phyloP scores from a whole-genome alignment of 1,140 invertebrate genomes.

The Penaeus chinensis region DNA sequence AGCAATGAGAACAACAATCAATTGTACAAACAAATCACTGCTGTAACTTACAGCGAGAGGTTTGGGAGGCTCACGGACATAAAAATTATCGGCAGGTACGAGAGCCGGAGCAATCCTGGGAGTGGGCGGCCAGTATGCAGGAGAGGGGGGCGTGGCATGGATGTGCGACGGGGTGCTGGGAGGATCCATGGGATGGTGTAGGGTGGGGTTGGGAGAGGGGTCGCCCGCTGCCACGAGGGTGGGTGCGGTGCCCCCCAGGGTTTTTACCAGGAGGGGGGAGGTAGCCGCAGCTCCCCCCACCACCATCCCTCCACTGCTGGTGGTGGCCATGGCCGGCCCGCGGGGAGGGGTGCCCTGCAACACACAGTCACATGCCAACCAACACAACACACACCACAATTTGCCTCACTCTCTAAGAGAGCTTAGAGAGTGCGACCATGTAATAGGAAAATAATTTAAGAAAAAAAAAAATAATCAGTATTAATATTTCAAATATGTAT shows the following conservation, averaged over 20 bases:
- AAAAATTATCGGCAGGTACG: slow-evolving; percentile 64
- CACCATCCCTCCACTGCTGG: slow-evolving; percentile 50
- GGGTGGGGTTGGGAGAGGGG: slow-evolving; percentile 57
- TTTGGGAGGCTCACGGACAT: slow-evolving; percentile 60
- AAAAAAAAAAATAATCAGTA: slow-evolving; percentile 24
- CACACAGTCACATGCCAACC: slow-evolving; percentile 61
- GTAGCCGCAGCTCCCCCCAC: slow-evolving; percentile 56
- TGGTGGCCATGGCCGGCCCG: slow-evolving; percentile 49
- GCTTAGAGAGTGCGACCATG: too few relatives aligned
- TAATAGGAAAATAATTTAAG: not conserved
- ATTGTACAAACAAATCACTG: not conserved
- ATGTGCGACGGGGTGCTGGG: slow-evolving; percentile 58
- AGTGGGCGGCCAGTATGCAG: slow-evolving; percentile 58
- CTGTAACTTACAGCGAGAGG: slow-evolving; percentile 63
- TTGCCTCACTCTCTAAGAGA: not conserved
- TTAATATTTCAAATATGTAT: not conserved
- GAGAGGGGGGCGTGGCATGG: slow-evolving; percentile 58
- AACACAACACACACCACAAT: slow-evolving; percentile 40
- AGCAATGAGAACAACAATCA: not conserved
- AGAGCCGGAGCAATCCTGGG: slow-evolving; percentile 58
- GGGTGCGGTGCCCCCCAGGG: slow-evolving; percentile 51
- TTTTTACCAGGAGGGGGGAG: slow-evolving; percentile 61
- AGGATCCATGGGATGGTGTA: slow-evolving; percentile 60
- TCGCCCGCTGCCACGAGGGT: slow-evolving; percentile 54
- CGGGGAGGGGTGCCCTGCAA: slow-evolving; percentile 61